These are phyloP conservation scores for Falco columbarius DNA, from an alignment of 2,797 vertebrate species.

Conservation along the genomic window DNA sequence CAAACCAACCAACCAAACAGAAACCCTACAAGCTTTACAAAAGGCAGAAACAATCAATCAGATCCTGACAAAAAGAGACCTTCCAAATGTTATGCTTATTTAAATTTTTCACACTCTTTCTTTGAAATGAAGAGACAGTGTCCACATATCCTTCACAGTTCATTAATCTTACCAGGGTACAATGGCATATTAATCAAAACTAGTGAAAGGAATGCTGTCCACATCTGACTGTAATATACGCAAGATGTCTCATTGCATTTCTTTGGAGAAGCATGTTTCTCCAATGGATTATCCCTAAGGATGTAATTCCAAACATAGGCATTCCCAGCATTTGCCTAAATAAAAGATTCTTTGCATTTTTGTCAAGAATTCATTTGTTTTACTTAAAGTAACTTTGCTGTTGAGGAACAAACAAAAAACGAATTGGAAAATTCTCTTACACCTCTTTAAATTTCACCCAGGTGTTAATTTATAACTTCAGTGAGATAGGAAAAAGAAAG, in stretches of 20 bases:
- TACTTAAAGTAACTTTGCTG: neutral
- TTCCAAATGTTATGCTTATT: conserved; percentile 45
- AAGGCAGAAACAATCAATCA: neutral
- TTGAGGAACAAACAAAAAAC: neutral
- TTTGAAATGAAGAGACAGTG: conserved; percentile 6
- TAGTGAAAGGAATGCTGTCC: neutral
- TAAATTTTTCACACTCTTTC: conserved; percentile 28
- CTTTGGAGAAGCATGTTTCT: neutral
- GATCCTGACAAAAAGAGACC: neutral
- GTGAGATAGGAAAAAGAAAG: neutral
- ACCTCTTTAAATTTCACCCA: neutral
- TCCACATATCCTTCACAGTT: conserved; percentile 49
- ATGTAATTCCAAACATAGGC: neutral
- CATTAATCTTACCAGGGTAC: conserved; percentile 30
- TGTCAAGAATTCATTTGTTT: neutral
- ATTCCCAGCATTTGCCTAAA: neutral
- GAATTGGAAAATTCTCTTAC: neutral
- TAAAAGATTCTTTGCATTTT: neutral
- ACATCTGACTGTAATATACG: neutral
- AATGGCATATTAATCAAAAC: conserved; percentile 27
- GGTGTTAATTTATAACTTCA: neutral
- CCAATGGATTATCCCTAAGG: neutral
- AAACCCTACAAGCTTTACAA: neutral
- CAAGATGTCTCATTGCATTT: neutral
- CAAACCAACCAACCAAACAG: neutral